A percentile compares a stretch with the other conserved stretches of the same genome.
These are phyloP conservation scores for Glaucopsyche alexis DNA, from an alignment of 2,888 invertebrate species.

Conservation along the genomic window DNA sequence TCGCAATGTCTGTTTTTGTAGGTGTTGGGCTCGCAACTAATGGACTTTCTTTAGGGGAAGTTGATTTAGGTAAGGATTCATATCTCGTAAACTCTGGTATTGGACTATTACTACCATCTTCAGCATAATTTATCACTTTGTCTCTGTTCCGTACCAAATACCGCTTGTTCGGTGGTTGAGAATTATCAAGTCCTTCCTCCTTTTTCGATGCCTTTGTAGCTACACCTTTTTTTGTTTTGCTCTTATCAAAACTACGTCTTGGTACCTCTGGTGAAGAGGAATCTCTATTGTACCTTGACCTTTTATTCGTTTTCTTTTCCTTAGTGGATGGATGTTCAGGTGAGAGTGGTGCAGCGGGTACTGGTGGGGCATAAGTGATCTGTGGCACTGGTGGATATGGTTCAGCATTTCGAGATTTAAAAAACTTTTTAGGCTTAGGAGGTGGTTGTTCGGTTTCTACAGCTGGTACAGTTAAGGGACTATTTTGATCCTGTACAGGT, in stretches of 20 bases:
- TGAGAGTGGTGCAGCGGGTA: conserved; percentile 67
- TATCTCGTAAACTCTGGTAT: conserved; percentile 69
- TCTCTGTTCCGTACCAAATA: conserved; percentile 78
- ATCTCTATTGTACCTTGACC: conserved; percentile 66
- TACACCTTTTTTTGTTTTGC: conserved; percentile 64
- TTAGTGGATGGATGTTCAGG: conserved; percentile 70
- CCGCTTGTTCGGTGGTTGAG: conserved; percentile 74
- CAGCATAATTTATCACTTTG: conserved; percentile 83
- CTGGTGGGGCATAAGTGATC: conserved; percentile 74
- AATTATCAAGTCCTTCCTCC: conserved; percentile 61
- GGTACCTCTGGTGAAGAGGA: conserved; percentile 75
- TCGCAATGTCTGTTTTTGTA: conserved; percentile 62
- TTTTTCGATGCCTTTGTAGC: conserved; percentile 71
- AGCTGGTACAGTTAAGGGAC: conserved; percentile 76
- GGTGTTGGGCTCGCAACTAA: conserved; percentile 63
- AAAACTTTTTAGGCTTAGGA: conserved; percentile 93
- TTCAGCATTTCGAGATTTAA: conserved; percentile 90
- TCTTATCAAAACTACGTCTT: conserved; percentile 67
- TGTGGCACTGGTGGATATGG: conserved; percentile 78
- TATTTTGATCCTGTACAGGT: conserved; percentile 76
- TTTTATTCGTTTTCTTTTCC: conserved; percentile 65
- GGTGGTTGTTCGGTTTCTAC: conserved; percentile 76
- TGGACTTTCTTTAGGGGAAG: conserved; percentile 72
- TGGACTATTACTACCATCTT: conserved; percentile 79
- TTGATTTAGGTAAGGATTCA: conserved; percentile 61